Evolutionary conservation across 2,113 vertebrate species (phyloP).

Genomic region (Coptodon rendalli): DNA sequence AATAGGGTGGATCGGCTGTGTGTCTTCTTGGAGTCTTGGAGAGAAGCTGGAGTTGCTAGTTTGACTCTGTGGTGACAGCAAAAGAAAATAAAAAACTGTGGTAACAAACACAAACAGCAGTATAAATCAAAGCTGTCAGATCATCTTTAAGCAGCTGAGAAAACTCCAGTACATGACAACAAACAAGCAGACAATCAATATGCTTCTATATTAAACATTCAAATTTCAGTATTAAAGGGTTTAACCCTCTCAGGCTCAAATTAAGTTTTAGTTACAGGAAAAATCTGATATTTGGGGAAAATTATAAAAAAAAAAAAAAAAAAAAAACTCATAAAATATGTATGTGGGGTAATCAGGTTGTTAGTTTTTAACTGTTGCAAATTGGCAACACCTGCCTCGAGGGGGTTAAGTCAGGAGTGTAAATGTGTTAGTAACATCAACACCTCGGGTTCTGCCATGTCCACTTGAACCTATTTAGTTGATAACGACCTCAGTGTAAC

Average conservation of each 20-base stretch:
- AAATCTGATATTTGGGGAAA: no score
- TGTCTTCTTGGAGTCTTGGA: accelerated
- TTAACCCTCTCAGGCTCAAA: no score
- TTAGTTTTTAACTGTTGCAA: no score
- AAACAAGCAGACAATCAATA: background rate
- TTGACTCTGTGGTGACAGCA: background rate
- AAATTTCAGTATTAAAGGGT: background rate
- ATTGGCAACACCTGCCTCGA: no score
- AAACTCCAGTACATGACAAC: background rate
- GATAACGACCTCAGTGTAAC: background rate
- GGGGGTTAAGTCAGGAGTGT: background rate
- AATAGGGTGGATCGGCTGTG: accelerated
- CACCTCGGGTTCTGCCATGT: background rate
- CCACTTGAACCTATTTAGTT: background rate
- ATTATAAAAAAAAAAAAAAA: no score
- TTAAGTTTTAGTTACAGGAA: no score
- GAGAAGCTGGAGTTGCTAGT: background rate
- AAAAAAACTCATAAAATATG: no score
- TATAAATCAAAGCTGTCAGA: background rate
- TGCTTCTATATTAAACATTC: background rate
- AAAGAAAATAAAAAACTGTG: background rate
- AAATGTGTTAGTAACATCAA: background rate
- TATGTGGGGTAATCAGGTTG: no score
- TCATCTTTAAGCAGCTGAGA: background rate
- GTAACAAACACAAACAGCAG: background rate